Percentiles rank a stretch among this genome's conserved stretches.
These are phyloP conservation scores for Mayetiola destructor DNA, from an alignment of 2,888 invertebrate genomes.

Conservation along the genomic window DNA sequence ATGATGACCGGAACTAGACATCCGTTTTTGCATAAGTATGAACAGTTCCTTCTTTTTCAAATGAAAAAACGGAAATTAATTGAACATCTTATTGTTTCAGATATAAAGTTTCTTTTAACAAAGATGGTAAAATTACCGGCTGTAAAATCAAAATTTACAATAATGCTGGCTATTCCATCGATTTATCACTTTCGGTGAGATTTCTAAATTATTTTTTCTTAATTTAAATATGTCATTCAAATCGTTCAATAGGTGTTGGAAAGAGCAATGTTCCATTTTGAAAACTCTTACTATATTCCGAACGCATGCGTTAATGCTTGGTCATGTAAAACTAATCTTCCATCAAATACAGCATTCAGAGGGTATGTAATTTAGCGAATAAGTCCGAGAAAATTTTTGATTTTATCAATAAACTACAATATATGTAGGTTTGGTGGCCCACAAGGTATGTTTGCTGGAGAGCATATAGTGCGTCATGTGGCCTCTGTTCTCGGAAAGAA, in stretches of 20 bases:
- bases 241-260: constrained; percentile 62
- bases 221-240: neutral
- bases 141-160: constrained; percentile 57
- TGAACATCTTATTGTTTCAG: no score
- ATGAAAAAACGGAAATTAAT: no score
- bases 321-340: constrained; percentile 74
- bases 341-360: constrained; percentile 86
- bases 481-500: constrained; percentile 53
- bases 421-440: constrained; percentile 87
- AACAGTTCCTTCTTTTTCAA: no score
- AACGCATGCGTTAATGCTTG: constrained; percentile 54
- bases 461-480: constrained; percentile 61
- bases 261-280: constrained; percentile 67
- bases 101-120: constrained; percentile 72
- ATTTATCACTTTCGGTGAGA: constrained; percentile 63
- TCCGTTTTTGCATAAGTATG: constrained; percentile 66
- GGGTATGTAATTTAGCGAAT: no score
- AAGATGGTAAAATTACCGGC: constrained; percentile 59
- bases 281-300: constrained; percentile 71
- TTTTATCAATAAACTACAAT: no score
- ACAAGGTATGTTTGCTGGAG: constrained; percentile 77
- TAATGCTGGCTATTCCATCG: constrained; percentile 72
- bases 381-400: no score
- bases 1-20: constrained; percentile 74
- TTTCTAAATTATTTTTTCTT: constrained; percentile 6